Conservation (phyloP, 1,140 invertebrate genomes). For the Parapsyche elsis region DNA sequence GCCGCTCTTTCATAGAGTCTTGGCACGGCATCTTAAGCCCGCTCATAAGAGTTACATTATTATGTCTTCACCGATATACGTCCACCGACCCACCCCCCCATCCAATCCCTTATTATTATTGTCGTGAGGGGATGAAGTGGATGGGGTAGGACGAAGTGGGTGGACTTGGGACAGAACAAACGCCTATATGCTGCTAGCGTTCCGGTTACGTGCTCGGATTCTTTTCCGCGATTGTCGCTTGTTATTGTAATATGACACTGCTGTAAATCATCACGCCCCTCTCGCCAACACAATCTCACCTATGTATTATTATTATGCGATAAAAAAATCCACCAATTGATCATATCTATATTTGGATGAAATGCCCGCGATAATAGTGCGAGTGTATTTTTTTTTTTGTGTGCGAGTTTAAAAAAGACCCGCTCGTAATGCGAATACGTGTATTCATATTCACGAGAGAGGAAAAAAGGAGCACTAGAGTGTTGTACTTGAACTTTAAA, state of each 20-base stretch:
- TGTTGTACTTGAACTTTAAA: background rate
- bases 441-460: background rate
- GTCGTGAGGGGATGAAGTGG: background rate
- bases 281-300: too few species aligned
- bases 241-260: background rate
- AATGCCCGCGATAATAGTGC: too few species aligned
- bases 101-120: conserved; percentile 32
- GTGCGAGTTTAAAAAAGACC: too few species aligned
- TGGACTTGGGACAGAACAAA: background rate
- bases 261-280: background rate
- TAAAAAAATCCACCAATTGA: too few species aligned
- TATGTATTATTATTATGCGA: too few species aligned
- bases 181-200: conserved; percentile 10
- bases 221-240: conserved; percentile 10
- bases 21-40: conserved; percentile 56
- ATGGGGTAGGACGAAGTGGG: too few species aligned
- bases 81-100: background rate
- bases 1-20: conserved; percentile 54
- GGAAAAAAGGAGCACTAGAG: background rate
- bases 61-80: conserved; percentile 57
- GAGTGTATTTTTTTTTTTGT: too few species aligned
- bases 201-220: conserved; percentile 31
- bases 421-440: background rate
- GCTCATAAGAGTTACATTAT: conserved; percentile 58
- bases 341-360: too few species aligned